phyloP scores from a whole-genome alignment of 2,113 vertebrate species.

The Acrocephalus kingi region DNA sequence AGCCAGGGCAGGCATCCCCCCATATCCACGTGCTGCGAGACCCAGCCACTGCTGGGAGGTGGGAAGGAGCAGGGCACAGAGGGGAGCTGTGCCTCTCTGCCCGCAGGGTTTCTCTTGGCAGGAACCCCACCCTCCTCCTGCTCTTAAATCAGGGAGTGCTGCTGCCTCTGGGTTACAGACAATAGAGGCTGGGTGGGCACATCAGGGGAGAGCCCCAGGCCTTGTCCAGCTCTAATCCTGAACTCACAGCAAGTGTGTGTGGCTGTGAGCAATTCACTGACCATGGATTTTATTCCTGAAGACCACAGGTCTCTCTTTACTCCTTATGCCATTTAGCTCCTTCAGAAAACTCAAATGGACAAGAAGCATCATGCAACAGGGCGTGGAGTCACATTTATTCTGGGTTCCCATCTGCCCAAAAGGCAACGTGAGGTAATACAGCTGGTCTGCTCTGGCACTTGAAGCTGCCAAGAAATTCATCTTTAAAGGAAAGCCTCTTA shows the following conservation, averaged over 20 bases:
- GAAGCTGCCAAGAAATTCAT: conserved; percentile 65
- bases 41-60: background rate
- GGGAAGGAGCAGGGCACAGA: background rate
- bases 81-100: background rate
- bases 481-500: conserved; percentile 64
- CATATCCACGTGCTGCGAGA: fast-evolving
- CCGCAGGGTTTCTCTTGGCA: background rate
- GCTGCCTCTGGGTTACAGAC: background rate
- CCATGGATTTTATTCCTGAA: background rate
- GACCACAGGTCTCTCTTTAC: background rate
- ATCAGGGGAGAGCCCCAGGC: background rate
- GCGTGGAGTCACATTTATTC: conserved; percentile 47
- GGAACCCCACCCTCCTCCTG: background rate
- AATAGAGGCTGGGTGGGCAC: background rate
- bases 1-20: background rate
- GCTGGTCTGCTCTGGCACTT: conserved; percentile 59
- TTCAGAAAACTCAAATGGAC: conserved; percentile 28
- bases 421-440: conserved; percentile 66
- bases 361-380: conserved; percentile 54
- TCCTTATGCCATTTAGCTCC: background rate
- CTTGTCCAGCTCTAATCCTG: background rate
- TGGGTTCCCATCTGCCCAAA: conserved; percentile 57
- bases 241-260: background rate
- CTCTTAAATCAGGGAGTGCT: background rate
- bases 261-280: background rate